Evolutionary conservation across 2,113 vertebrate species (phyloP).

Genomic region (Chionis minor): DNA sequence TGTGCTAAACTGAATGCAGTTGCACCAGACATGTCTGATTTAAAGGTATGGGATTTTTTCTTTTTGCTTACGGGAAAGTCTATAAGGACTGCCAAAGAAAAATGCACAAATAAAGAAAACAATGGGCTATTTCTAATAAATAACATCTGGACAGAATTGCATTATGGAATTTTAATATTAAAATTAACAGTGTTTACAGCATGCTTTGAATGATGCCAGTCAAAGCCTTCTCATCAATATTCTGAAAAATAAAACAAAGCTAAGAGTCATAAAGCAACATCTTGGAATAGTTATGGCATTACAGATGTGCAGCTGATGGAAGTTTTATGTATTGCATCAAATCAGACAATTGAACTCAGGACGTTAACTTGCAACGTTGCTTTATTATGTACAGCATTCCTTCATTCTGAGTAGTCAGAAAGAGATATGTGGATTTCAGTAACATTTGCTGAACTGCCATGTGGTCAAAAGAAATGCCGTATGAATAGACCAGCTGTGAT

Average conservation of each 20-base stretch:
- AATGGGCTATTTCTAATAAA: neutral
- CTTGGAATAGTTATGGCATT: neutral
- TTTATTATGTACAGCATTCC: neutral
- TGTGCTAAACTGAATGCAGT: neutral
- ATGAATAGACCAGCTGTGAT: neutral
- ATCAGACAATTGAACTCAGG: neutral
- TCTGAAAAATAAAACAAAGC: neutral
- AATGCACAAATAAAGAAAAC: neutral
- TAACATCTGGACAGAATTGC: neutral
- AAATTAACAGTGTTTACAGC: neutral
- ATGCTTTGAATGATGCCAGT: neutral
- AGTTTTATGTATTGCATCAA: neutral
- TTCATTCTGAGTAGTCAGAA: neutral
- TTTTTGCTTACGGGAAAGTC: neutral
- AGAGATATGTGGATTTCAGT: neutral
- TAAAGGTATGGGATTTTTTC: neutral
- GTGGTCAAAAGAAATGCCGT: neutral
- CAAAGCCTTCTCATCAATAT: neutral
- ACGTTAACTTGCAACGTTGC: neutral
- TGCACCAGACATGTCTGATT: neutral
- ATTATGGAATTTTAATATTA: neutral
- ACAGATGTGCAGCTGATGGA: neutral
- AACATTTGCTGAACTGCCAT: neutral
- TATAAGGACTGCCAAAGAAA: neutral
- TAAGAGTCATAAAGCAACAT: constrained; percentile 6